A percentile compares a stretch with the other conserved stretches of the same genome.
Conservation (phyloP, 2,797 vertebrate genomes). For the Xenops minutus region DNA sequence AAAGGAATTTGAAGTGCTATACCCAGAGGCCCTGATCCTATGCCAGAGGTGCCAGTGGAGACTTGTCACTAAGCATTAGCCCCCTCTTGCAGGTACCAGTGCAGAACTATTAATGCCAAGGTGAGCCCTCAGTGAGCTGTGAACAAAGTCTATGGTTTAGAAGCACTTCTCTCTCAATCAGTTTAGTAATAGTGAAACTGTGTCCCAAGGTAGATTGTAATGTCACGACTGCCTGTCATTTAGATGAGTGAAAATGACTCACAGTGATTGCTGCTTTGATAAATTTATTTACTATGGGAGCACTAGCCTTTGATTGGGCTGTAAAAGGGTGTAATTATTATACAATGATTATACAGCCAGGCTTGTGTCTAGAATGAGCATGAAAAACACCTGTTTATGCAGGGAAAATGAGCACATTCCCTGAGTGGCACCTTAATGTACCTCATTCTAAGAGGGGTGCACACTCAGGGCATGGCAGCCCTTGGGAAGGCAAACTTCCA, state of each 20-base stretch:
- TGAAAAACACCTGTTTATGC: background rate
- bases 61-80: background rate
- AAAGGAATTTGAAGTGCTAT: background rate
- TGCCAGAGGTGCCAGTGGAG: background rate
- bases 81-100: background rate
- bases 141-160: background rate
- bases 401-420: background rate
- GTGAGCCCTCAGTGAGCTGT: background rate
- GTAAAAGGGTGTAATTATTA: background rate
- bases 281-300: conserved; percentile 3
- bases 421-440: background rate
- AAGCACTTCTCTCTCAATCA: background rate
- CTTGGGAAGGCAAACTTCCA: background rate
- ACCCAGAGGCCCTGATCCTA: background rate
- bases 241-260: background rate
- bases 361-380: background rate
- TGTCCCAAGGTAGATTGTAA: background rate
- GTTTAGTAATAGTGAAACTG: background rate
- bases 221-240: background rate
- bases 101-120: background rate
- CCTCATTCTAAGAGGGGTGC: background rate
- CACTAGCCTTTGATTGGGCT: background rate
- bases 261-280: background rate
- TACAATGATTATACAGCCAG: background rate
- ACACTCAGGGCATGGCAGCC: background rate